Percentiles rank a stretch among this genome's conserved stretches.
Evolutionary conservation across 2,113 vertebrate genomes (phyloP).

Genomic region (Atrichornis clamosus): DNA sequence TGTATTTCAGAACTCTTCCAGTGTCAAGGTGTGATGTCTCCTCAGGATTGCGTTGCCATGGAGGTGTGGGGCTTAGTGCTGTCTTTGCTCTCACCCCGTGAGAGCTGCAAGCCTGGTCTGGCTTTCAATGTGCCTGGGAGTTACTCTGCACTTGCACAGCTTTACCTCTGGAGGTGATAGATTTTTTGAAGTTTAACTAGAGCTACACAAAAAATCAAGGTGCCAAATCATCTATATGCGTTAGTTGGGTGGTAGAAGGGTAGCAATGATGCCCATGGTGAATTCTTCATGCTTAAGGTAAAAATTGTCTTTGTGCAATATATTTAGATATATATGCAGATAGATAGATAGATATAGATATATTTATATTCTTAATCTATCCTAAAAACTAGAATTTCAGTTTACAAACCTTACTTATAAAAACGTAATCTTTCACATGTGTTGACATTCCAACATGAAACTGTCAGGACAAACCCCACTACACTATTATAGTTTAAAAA

Average conservation of each 20-base stretch:
- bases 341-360: not conserved
- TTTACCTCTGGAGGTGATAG: rapidly evolving
- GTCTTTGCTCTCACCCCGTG: not conserved
- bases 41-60: rapidly evolving
- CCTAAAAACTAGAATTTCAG: not conserved
- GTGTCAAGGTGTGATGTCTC: not conserved
- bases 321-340: not conserved
- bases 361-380: not conserved
- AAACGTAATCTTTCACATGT: not conserved
- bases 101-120: not conserved
- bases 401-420: not conserved
- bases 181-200: not conserved
- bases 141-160: rapidly evolving
- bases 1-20: not conserved
- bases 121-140: not conserved
- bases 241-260: not conserved
- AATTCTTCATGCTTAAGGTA: not conserved
- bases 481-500: not conserved
- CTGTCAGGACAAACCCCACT: not conserved
- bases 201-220: not conserved
- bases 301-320: not conserved
- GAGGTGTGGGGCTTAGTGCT: rapidly evolving
- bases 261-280: not conserved
- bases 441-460: not conserved
- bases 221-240: not conserved